Base-by-base conservation (phyloP, 2,888 invertebrate species). In the Hecatera dysodea region DNA sequence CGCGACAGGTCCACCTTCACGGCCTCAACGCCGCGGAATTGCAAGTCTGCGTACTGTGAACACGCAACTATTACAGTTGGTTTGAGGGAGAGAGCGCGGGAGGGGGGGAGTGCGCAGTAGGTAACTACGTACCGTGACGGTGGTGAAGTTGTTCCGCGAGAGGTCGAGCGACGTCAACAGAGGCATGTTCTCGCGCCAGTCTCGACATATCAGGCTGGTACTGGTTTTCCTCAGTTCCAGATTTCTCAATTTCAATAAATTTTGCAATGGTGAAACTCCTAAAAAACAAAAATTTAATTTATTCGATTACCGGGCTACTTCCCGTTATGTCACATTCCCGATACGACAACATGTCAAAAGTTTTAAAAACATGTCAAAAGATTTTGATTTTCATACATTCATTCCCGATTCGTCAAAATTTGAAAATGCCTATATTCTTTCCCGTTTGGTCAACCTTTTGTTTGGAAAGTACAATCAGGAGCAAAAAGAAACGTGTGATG, bases 11-110 rank as follows among this genome's bases (percentile, higher is more conserved):
- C 19, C 42, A 84, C 67, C 17, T 0, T 0, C 29, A 75, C 52
- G 8, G 3, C 4, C 8, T 0, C 12, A 9, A 0, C 17, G n/a
- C 63, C 27, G 39, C 2, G 24, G 72, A 83, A 84, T 60, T 22
- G 66, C 55, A 85, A 19, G 65, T 84, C 84, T 7, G 60, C 17
- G 69, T 33, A 69, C 84, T 84, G 81, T 36, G 42, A 53, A 27
- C n/a, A 46, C n/a, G n/a, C 7, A 46, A 3, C 4, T 11, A n/a
- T 42, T 15, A 50, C 0, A 11, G 48, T 52, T 17, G 39, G 24
- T 19, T 11, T 1, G 11, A 8, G 17, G 6, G 33, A 22, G 19
- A 12, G 29, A 9, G 22, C 9, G 1, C 22, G 15, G 11, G n/a
- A n/a, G n/a, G n/a, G n/a, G n/a, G n/a, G 22, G 0, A n/a, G 36